Evolutionary conservation across 2,797 vertebrate genomes (phyloP).

Genomic region (Euphonia xanthogaster): DNA sequence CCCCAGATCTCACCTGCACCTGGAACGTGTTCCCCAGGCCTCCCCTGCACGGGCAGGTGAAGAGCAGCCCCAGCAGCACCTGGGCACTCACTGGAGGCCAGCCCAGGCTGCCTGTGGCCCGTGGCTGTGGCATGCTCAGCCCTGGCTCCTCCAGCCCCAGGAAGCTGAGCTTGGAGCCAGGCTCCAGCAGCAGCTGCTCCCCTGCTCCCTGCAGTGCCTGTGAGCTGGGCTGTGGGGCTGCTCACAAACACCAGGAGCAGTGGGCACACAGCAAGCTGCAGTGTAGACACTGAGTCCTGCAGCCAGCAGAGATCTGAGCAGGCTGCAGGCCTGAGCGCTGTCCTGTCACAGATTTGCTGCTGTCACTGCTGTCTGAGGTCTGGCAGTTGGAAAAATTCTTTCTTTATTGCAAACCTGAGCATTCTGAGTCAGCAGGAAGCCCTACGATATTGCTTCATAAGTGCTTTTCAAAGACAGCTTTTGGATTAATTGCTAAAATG

Average conservation of each 20-base stretch:
- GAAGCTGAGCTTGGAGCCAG: not conserved
- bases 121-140: fast-evolving
- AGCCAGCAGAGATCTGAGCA: not conserved
- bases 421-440: not conserved
- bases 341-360: not conserved
- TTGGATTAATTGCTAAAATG: not conserved
- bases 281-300: not conserved
- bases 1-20: not conserved
- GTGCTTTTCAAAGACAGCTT: not conserved
- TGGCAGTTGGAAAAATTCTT: not conserved
- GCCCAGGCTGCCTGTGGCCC: not conserved
- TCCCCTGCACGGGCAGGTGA: not conserved
- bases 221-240: not conserved
- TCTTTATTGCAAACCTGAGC: not conserved
- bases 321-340: not conserved
- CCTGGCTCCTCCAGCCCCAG: not conserved
- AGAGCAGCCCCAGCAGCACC: not conserved
- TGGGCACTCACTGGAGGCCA: not conserved
- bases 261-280: not conserved
- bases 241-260: not conserved
- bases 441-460: not conserved
- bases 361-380: not conserved
- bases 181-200: not conserved
- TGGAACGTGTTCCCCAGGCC: not conserved
- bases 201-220: not conserved